A percentile compares a stretch with the other conserved stretches of the same genome.
Evolutionary conservation across 2,113 vertebrate species (phyloP).

Genomic region (Lanius ludovicianus): DNA sequence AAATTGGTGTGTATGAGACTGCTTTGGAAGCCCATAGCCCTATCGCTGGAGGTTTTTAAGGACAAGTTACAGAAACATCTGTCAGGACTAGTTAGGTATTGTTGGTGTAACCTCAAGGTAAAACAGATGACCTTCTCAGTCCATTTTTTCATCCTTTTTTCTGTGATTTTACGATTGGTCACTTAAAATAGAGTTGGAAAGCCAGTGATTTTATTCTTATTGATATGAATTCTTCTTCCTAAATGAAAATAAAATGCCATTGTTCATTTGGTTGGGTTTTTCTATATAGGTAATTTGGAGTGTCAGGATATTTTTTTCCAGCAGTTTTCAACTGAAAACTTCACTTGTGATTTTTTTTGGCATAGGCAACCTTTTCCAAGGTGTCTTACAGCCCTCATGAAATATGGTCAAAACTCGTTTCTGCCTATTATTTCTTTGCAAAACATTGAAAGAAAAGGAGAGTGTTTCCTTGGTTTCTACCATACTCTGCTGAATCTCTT

Average conservation of each 20-base stretch:
- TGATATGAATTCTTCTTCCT: background rate
- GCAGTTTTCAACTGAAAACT: background rate
- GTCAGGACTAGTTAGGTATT: constrained; percentile 6
- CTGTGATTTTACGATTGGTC: background rate
- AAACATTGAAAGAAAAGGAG: background rate
- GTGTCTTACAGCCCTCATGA: background rate
- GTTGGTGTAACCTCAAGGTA: background rate
- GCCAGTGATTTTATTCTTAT: background rate
- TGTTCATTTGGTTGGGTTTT: background rate
- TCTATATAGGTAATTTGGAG: background rate
- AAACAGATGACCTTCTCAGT: constrained; percentile 24
- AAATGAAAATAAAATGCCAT: background rate
- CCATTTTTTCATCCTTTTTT: background rate
- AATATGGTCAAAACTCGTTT: background rate
- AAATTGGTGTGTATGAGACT: background rate
- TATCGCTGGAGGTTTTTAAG: background rate
- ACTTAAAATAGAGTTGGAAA: background rate
- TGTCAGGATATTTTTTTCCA: constrained; percentile 18
- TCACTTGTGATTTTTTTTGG: background rate
- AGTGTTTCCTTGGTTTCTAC: background rate
- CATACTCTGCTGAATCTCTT: background rate
- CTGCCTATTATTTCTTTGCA: background rate
- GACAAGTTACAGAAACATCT: constrained; percentile 15
- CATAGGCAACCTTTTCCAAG: background rate
- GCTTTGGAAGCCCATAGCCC: background rate